Conservation (phyloP, 1,140 invertebrate species). For the Cyclina sinensis region DNA sequence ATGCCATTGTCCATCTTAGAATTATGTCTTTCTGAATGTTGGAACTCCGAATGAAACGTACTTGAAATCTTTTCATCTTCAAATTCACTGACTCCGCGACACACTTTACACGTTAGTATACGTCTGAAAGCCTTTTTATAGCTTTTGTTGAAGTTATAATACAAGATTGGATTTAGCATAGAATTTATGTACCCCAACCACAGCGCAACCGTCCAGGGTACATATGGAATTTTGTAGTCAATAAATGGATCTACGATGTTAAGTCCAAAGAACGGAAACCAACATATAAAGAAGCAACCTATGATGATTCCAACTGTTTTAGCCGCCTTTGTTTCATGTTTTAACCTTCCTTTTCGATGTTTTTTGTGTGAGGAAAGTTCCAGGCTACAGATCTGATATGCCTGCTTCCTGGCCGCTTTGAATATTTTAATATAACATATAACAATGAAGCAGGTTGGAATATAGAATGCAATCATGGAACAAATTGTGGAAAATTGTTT, state of each 20-base stretch:
- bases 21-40: conserved; percentile 5
- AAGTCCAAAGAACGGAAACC: conserved; percentile 86
- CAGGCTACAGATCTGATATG: conserved; percentile 81
- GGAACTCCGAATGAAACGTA: conserved; percentile 36
- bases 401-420: conserved; percentile 79
- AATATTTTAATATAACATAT: conserved; percentile 97
- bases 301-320: conserved; percentile 87
- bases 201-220: conserved; percentile 78
- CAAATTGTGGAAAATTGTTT: conserved; percentile 89
- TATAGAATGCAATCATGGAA: conserved; percentile 98
- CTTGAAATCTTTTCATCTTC: conserved; percentile 75
- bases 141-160: conserved; percentile 96
- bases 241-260: conserved; percentile 85
- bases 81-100: conserved; percentile 80
- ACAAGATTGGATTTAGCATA: conserved; percentile 93
- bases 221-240: conserved; percentile 80
- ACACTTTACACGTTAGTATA: conserved; percentile 80
- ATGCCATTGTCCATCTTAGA: no score
- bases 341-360: conserved; percentile 75
- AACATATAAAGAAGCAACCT: conserved; percentile 86
- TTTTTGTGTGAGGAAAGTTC: conserved; percentile 78
- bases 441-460: conserved; percentile 97
- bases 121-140: conserved; percentile 94
- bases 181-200: conserved; percentile 96
- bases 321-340: conserved; percentile 88